Evolutionary conservation across 1,140 invertebrate genomes (phyloP).

Genomic region (Aphidius ervi): DNA sequence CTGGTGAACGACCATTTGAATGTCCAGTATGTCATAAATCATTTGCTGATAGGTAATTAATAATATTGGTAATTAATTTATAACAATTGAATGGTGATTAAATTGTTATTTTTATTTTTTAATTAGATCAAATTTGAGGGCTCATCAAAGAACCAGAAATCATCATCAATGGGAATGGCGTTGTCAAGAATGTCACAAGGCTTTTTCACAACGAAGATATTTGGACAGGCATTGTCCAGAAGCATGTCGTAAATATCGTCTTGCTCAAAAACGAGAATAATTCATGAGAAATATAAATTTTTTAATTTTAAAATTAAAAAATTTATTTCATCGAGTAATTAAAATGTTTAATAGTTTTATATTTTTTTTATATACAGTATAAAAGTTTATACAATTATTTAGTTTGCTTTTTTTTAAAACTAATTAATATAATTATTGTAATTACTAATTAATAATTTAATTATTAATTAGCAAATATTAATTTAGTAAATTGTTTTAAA

Average conservation of each 20-base stretch:
- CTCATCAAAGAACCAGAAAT: slow-evolving; percentile 65
- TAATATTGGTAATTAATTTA: background rate
- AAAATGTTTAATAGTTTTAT: background rate
- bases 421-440: too few relatives aligned
- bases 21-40: slow-evolving; percentile 67
- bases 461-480: too few relatives aligned
- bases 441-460: too few relatives aligned
- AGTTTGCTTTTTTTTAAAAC: too few relatives aligned
- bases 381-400: too few relatives aligned
- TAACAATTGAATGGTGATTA: background rate
- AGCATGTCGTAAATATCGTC: slow-evolving; percentile 63
- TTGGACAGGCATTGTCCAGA: slow-evolving; percentile 67
- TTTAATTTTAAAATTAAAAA: background rate
- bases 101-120: slow-evolving; percentile 8
- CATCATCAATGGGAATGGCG: slow-evolving; percentile 68
- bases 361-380: too few relatives aligned
- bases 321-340: slow-evolving; percentile 4
- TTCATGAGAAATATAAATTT: slow-evolving; percentile 4
- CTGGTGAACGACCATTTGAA: slow-evolving; percentile 65
- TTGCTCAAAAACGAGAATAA: slow-evolving; percentile 32
- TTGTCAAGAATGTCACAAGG: slow-evolving; percentile 63
- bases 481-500: too few relatives aligned
- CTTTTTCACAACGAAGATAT: slow-evolving; percentile 71
- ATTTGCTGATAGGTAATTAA: slow-evolving; percentile 66
- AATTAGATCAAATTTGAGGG: slow-evolving; percentile 64